A percentile compares a stretch with the other conserved stretches of the same genome.
Conservation (phyloP, 2,888 invertebrate species). For the Pristionchus entomophagus region DNA sequence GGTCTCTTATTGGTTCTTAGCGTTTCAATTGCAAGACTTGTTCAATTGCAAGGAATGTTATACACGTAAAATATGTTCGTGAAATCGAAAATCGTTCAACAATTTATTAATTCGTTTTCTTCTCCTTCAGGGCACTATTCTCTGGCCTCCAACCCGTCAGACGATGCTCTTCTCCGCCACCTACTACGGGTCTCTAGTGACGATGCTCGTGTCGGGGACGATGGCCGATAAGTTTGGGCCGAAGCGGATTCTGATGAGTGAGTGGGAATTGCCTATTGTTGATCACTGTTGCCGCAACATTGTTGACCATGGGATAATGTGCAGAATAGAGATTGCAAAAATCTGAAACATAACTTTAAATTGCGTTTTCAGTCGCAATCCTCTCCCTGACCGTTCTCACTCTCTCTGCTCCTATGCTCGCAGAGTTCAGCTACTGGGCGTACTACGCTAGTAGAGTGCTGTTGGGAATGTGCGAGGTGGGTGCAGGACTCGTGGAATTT, state of each 20-base stretch:
- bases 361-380: slow-evolving; percentile 9
- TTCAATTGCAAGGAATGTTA: too few species aligned
- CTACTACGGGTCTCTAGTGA: slow-evolving; percentile 10
- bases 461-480: slow-evolving; percentile 33
- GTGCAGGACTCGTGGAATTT: too few species aligned
- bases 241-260: slow-evolving; percentile 1
- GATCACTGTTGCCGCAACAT: too few species aligned
- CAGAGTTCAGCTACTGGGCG: slow-evolving; percentile 1
- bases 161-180: slow-evolving; percentile 33
- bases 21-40: too few species aligned
- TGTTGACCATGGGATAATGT: too few species aligned
- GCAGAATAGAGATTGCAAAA: too few species aligned
- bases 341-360: too few species aligned
- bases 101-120: too few species aligned
- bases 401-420: background rate
- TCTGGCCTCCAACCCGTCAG: background rate
- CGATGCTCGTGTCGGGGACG: slow-evolving; percentile 16
- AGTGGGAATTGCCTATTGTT: too few species aligned
- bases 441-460: slow-evolving; percentile 9
- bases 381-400: background rate
- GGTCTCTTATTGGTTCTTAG: too few species aligned
- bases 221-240: slow-evolving; percentile 41
- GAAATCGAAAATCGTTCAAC: too few species aligned
- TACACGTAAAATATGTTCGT: too few species aligned
- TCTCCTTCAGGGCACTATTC: background rate